A percentile compares a stretch with the other conserved stretches of the same genome.
Conservation (phyloP, 2,888 invertebrate species). For the Iphiclides podalirius region DNA sequence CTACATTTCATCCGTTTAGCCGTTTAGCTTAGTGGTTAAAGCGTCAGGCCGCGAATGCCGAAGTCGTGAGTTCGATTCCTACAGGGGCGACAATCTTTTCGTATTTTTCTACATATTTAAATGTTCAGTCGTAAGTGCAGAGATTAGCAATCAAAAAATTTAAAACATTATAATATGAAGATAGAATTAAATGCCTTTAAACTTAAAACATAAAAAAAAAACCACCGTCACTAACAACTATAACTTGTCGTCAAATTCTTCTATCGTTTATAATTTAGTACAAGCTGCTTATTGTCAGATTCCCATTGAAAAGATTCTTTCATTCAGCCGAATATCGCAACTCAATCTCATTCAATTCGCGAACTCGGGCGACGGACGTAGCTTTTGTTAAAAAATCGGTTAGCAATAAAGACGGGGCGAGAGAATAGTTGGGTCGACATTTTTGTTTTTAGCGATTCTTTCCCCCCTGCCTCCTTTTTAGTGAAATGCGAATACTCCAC, state of each 20-base stretch:
- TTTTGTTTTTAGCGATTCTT: constrained; percentile 19
- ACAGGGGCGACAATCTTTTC: too few relatives aligned
- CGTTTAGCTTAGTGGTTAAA: too few relatives aligned
- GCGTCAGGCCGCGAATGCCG: too few relatives aligned
- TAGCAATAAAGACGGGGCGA: not conserved
- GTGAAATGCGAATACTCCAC: constrained; percentile 23
- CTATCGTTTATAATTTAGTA: too few relatives aligned
- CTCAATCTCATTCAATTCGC: constrained; percentile 3
- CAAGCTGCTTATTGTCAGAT: not conserved
- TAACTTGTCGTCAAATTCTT: too few relatives aligned
- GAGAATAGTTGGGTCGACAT: constrained; percentile 11
- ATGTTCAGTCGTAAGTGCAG: too few relatives aligned
- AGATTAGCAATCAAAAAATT: too few relatives aligned
- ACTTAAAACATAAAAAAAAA: too few relatives aligned
- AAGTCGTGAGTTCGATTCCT: too few relatives aligned
- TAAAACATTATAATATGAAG: not conserved
- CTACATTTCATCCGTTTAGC: too few relatives aligned
- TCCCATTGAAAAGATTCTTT: not conserved
- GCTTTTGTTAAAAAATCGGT: not conserved
- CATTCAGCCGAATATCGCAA: not conserved
- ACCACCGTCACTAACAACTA: too few relatives aligned
- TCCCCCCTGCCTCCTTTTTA: constrained; percentile 11
- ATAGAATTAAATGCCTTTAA: not conserved
- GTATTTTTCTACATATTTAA: too few relatives aligned
- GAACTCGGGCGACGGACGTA: not conserved